phyloP scores from a whole-genome alignment of 2,888 invertebrate genomes.

The Zygaena filipendulae region DNA sequence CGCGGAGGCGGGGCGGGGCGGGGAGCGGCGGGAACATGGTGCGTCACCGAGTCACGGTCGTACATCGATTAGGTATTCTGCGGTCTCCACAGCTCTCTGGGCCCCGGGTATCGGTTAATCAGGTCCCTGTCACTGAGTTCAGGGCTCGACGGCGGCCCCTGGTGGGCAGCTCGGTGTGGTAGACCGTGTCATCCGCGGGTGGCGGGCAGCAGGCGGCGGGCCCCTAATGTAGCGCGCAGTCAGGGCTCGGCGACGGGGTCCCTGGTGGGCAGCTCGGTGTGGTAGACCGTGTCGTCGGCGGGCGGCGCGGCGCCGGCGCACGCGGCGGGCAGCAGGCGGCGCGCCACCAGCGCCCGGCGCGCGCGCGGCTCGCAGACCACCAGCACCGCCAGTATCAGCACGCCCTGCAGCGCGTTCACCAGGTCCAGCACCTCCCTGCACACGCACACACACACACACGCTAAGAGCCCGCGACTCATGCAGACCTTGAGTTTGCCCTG shows the following conservation, averaged over 20 bases:
- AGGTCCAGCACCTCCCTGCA: conserved; percentile 68
- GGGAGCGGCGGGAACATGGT: conserved; percentile 33
- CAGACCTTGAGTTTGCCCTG: background rate
- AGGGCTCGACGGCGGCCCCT: conserved; percentile 30
- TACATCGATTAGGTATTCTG: too few species aligned
- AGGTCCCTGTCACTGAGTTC: too few species aligned
- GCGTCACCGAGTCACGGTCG: too few species aligned
- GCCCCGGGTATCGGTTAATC: too few species aligned
- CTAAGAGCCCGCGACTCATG: too few species aligned
- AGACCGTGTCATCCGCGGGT: conserved; percentile 49
- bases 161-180: conserved; percentile 38
- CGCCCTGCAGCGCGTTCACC: conserved; percentile 70
- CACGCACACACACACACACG: conserved; percentile 21
- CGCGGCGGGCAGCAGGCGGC: conserved; percentile 37
- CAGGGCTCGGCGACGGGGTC: conserved; percentile 40
- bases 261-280: conserved; percentile 40
- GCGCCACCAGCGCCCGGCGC: conserved; percentile 40
- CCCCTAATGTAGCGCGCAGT: too few species aligned
- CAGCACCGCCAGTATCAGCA: conserved; percentile 69
- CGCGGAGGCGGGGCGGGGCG: too few species aligned
- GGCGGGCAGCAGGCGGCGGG: conserved; percentile 34
- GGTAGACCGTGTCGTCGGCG: conserved; percentile 58
- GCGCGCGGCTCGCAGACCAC: conserved; percentile 68
- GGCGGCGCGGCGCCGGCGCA: too few species aligned
- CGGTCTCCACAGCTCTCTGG: too few species aligned